phyloP scores from a whole-genome alignment of 23 tunicate species.

The Phallusia fumigata region DNA sequence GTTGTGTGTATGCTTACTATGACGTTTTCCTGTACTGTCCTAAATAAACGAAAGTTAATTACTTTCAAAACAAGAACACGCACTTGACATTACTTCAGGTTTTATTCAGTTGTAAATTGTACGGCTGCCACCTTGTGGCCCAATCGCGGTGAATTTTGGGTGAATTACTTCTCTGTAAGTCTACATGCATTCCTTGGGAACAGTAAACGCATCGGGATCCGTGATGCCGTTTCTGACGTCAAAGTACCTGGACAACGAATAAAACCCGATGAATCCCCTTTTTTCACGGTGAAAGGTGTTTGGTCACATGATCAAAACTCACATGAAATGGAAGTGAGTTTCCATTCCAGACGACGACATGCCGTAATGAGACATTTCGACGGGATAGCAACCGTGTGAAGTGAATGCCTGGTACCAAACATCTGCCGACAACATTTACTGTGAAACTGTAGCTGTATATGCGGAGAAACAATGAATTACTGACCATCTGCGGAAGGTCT shows the following conservation, averaged over 20 bases:
- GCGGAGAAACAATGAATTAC: not conserved
- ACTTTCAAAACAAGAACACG: no score
- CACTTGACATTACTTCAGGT: no score
- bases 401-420: slow-evolving; percentile 30
- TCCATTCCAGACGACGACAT: slow-evolving; percentile 17
- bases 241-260: slow-evolving; percentile 23
- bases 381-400: slow-evolving; percentile 37
- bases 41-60: no score
- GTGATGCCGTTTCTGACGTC: slow-evolving; percentile 23
- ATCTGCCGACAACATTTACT: not conserved
- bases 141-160: no score
- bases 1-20: no score
- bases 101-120: no score
- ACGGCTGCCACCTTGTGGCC: no score
- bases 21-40: no score
- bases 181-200: slow-evolving; percentile 45
- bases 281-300: no score
- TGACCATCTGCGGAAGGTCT: not conserved
- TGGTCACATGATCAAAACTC: slow-evolving; percentile 7
- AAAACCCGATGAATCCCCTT: no score
- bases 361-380: slow-evolving; percentile 3
- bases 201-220: slow-evolving; percentile 21
- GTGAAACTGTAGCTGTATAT: not conserved
- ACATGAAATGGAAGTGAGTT: slow-evolving; percentile 35
- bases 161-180: not conserved